phyloP scores from a whole-genome alignment of 2,888 invertebrate species.

The Apeira syringaria region DNA sequence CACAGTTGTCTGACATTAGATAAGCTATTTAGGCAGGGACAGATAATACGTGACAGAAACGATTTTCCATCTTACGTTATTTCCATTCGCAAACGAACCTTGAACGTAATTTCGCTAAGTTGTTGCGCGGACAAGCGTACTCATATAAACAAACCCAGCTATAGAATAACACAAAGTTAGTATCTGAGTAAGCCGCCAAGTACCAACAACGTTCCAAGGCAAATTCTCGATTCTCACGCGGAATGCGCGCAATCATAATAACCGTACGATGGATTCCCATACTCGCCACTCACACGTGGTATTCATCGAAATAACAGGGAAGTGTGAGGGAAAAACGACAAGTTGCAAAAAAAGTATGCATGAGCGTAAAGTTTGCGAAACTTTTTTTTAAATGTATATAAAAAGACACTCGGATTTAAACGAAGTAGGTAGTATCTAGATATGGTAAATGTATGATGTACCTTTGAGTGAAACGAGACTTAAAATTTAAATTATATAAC shows the following conservation, averaged over 20 bases:
- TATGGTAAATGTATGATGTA: no score
- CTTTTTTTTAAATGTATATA: no score
- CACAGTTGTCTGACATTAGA: no score
- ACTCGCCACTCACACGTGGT: conserved; percentile 22
- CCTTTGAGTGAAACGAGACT: no score
- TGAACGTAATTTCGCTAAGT: conserved; percentile 60
- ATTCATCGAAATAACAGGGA: conserved; percentile 23
- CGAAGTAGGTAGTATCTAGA: no score
- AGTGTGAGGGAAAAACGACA: conserved; percentile 7
- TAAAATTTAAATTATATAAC: no score
- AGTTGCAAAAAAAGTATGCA: not conserved
- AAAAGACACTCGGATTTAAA: no score
- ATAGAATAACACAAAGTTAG: conserved; percentile 5
- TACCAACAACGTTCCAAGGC: conserved; percentile 42
- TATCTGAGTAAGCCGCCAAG: conserved; percentile 6
- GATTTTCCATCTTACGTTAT: conserved; percentile 36
- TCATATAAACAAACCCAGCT: conserved; percentile 12
- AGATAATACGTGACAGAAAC: conserved; percentile 25
- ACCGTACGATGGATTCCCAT: conserved; percentile 44
- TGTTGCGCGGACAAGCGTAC: conserved; percentile 47
- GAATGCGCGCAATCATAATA: conserved; percentile 56
- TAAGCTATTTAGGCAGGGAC: no score
- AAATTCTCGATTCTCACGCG: conserved; percentile 71
- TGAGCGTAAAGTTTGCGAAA: no score
- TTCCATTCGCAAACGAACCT: conserved; percentile 68